Conservation (phyloP, 2,113 vertebrate genomes). For the Sander lucioperca region DNA sequence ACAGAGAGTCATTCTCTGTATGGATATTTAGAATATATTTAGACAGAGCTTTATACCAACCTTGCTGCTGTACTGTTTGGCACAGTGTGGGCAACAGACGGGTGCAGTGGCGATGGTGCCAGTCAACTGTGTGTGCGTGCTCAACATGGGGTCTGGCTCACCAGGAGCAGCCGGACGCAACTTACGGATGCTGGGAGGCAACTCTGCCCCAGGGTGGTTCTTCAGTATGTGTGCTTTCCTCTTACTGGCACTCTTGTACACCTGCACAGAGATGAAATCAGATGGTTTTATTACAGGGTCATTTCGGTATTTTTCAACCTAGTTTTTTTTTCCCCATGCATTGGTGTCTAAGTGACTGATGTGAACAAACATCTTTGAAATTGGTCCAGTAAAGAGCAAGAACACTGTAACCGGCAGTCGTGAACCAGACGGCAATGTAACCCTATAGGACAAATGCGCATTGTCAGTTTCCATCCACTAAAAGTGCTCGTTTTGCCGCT, state of each 20-base stretch:
- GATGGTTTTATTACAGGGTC: no score
- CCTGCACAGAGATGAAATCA: conserved; percentile 80
- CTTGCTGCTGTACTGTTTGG: conserved; percentile 99
- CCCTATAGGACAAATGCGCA: no score
- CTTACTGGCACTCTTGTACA: conserved; percentile 99
- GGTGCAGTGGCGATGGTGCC: conserved; percentile 96
- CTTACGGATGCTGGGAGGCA: conserved; percentile 97
- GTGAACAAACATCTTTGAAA: no score
- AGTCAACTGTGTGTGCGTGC: conserved; percentile 97
- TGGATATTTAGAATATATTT: no score
- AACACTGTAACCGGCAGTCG: no score
- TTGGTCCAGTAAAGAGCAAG: no score
- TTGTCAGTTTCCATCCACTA: no score
- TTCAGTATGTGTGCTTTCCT: conserved; percentile 98
- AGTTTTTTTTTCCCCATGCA: no score
- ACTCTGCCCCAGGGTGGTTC: conserved; percentile 96
- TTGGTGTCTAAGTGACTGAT: no score
- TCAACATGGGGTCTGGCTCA: conserved; percentile 97
- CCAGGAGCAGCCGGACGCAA: conserved; percentile 94
- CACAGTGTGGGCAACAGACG: conserved; percentile 97
- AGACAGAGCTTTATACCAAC: conserved; percentile 66
- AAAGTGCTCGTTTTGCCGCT: no score
- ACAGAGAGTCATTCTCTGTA: not conserved
- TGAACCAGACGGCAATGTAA: no score
- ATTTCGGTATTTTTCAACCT: no score